Evolutionary conservation across 2,888 invertebrate genomes (phyloP).

Genomic region (Pterobdella sp.): DNA sequence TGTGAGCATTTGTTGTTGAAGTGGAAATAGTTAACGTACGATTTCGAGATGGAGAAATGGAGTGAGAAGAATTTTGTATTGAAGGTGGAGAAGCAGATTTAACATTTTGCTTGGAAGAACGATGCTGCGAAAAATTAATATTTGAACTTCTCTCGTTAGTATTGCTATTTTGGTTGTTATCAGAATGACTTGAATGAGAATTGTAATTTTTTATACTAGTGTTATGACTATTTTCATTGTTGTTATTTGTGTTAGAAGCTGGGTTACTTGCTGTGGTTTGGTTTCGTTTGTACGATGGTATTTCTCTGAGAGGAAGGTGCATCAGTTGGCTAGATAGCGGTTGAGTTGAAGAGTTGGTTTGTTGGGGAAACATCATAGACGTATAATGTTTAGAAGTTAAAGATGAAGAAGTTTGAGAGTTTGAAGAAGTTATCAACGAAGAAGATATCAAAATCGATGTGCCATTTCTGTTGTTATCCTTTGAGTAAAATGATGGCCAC

Average conservation of each 20-base stretch:
- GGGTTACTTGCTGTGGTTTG: not conserved
- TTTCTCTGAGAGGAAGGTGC: not conserved
- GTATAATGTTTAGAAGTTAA: not conserved
- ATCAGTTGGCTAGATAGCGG: not conserved
- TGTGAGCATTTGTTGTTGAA: not conserved
- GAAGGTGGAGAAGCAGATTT: conserved; percentile 17
- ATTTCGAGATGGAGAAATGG: conserved; percentile 16
- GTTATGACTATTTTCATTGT: not conserved
- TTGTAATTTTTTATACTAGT: too few species aligned
- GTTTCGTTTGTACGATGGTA: conserved; percentile 1
- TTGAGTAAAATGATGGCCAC: conserved; percentile 4
- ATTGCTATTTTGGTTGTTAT: not conserved
- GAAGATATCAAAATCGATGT: not conserved
- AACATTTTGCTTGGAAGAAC: not conserved
- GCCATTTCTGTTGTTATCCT: not conserved
- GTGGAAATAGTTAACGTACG: conserved; percentile 1
- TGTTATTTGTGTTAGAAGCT: not conserved
- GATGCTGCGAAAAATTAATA: not conserved
- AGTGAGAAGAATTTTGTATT: conserved; percentile 24
- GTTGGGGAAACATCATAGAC: not conserved
- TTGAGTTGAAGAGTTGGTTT: not conserved
- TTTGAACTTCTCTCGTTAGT: not conserved
- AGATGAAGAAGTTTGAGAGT: not conserved
- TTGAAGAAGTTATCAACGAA: not conserved
- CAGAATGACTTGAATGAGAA: not conserved